Conservation (phyloP, 1,140 invertebrate species). For the Drosophila nebulosa region DNA sequence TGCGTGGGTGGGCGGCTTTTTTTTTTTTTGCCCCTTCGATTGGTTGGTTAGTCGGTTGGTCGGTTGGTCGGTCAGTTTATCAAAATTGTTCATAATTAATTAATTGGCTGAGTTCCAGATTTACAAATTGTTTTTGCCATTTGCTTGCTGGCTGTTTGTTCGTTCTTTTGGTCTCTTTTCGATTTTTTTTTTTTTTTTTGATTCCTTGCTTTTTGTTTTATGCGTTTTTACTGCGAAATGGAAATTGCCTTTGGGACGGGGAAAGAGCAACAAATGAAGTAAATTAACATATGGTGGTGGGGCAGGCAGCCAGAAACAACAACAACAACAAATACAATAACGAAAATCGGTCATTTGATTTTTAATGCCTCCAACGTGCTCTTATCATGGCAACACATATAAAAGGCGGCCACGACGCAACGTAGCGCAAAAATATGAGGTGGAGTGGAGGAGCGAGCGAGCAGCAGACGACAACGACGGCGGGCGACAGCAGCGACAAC, state of each 20-base stretch:
- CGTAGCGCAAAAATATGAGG: background rate
- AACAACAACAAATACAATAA: conserved; percentile 1
- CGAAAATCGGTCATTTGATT: conserved; percentile 53
- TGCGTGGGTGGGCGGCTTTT: conserved; percentile 53
- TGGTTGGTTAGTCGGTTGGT: background rate
- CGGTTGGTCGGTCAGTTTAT: conserved; percentile 57
- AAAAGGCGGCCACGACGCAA: background rate
- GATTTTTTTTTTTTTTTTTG: too few relatives aligned
- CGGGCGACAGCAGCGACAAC: background rate
- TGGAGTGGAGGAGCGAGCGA: background rate
- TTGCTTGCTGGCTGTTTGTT: background rate
- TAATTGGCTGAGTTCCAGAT: conserved; percentile 78
- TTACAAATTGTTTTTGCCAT: conserved; percentile 66
- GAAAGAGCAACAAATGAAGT: conserved; percentile 24
- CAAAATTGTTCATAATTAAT: conserved; percentile 80
- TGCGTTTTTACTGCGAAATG: conserved; percentile 73
- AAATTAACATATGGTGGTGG: conserved; percentile 68
- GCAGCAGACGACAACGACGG: background rate
- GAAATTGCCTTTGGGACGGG: conserved; percentile 56
- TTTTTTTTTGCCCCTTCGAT: background rate
- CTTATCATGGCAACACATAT: conserved; percentile 52
- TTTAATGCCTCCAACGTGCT: conserved; percentile 41
- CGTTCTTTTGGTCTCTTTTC: background rate
- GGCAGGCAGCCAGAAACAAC: background rate
- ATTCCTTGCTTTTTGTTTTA: conserved; percentile 27